Evolutionary conservation across 2,113 vertebrate species (phyloP).

Genomic region (Ramphastos sulfuratus): DNA sequence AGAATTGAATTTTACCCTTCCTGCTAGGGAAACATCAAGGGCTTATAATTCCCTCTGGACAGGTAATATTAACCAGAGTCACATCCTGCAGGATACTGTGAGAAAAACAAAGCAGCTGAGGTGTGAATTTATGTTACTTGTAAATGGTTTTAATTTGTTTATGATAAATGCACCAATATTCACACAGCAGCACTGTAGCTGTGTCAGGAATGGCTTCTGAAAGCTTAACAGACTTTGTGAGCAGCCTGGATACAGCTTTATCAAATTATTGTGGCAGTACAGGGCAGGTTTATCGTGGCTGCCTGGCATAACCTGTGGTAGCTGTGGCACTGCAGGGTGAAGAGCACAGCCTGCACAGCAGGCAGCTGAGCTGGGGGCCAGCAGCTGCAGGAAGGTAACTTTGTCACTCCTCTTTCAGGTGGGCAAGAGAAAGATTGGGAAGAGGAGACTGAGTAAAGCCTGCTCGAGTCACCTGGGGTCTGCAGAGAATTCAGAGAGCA

Average conservation of each 20-base stretch:
- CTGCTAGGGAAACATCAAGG: constrained; percentile 12
- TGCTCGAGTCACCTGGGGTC: neutral
- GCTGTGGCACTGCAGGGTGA: neutral
- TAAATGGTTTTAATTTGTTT: neutral
- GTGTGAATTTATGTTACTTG: neutral
- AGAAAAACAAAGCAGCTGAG: neutral
- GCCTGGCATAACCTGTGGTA: neutral
- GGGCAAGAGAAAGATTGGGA: neutral
- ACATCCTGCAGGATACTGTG: neutral
- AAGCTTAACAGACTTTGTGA: neutral
- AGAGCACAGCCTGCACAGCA: neutral
- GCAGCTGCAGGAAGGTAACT: neutral
- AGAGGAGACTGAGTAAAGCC: neutral
- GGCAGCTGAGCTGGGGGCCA: neutral
- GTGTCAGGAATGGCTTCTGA: neutral
- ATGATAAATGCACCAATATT: neutral
- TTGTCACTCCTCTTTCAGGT: neutral
- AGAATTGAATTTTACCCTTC: constrained; percentile 42
- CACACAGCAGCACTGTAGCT: neutral
- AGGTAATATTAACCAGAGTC: neutral
- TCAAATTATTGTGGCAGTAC: neutral
- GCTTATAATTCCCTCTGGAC: neutral
- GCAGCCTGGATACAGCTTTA: neutral
- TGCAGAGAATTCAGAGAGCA: neutral
- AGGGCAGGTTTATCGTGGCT: neutral